Conservation (phyloP, 2,797 vertebrate species). For the Thaleichthys pacificus region DNA sequence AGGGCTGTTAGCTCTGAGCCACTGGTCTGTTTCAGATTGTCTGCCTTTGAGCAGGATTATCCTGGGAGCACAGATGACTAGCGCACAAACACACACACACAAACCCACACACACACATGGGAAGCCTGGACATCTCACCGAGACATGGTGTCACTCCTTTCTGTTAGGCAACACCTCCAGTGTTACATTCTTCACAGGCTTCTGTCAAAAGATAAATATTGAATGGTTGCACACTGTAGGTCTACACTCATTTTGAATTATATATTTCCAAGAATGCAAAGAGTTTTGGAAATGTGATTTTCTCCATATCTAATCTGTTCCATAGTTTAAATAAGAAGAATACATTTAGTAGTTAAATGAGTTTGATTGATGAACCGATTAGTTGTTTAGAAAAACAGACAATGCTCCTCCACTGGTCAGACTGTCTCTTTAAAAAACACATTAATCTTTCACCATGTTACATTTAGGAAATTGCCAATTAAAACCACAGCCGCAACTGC, state of each 20-base stretch:
- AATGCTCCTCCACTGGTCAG: too few species aligned
- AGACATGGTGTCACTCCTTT: too few species aligned
- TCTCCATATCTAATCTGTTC: too few species aligned
- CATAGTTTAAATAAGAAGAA: too few species aligned
- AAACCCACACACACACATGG: not conserved
- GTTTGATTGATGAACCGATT: not conserved
- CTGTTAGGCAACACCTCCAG: too few species aligned
- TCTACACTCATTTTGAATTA: too few species aligned
- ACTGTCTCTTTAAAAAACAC: not conserved
- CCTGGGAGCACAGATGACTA: not conserved
- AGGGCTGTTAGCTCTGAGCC: not conserved
- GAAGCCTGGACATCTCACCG: not conserved
- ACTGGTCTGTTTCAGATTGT: not conserved
- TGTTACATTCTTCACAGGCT: too few species aligned
- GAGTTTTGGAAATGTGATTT: too few species aligned
- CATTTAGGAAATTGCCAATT: not conserved
- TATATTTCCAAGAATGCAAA: too few species aligned
- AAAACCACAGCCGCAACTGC: not conserved
- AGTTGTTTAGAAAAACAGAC: not conserved
- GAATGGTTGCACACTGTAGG: too few species aligned
- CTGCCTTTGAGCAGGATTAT: slow-evolving; percentile 4
- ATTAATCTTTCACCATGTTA: not conserved
- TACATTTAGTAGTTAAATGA: too few species aligned
- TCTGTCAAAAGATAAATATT: too few species aligned
- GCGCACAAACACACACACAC: not conserved